Evolutionary conservation across 1,140 invertebrate genomes (phyloP).

Genomic region (Lordiphosa stackelbergi): DNA sequence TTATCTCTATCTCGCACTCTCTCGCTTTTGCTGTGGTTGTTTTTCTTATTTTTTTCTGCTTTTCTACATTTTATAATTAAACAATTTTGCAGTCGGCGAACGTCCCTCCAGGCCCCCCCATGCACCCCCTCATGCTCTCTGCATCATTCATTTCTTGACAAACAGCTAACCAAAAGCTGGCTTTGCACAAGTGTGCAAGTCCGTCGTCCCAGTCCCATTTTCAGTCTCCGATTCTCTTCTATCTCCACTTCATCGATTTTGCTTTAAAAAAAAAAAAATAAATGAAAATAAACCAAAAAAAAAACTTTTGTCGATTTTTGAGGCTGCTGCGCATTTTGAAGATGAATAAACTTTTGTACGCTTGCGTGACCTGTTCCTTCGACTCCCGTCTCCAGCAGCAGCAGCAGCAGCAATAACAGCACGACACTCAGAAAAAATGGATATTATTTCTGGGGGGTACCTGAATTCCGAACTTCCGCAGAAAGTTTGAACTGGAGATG

Average conservation of each 20-base stretch:
- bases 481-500: too few relatives aligned
- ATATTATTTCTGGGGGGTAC: too few relatives aligned
- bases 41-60: slow-evolving; percentile 28
- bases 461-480: too few relatives aligned
- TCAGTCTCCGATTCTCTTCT: slow-evolving; percentile 17
- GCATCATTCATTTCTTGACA: slow-evolving; percentile 35
- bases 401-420: slow-evolving; percentile 13
- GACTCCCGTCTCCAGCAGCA: slow-evolving; percentile 24
- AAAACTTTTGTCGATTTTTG: slow-evolving; percentile 45
- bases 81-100: slow-evolving; percentile 54
- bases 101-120: slow-evolving; percentile 4
- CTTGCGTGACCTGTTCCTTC: slow-evolving; percentile 64
- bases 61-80: slow-evolving; percentile 75
- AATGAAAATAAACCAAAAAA: too few relatives aligned
- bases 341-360: slow-evolving; percentile 71
- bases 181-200: slow-evolving; percentile 58
- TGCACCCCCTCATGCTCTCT: slow-evolving; percentile 1
- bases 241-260: slow-evolving; percentile 52
- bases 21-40: slow-evolving; percentile 14
- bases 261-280: slow-evolving; percentile 29
- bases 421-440: too few relatives aligned
- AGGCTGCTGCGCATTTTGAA: slow-evolving; percentile 62
- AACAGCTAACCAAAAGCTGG: slow-evolving; percentile 39
- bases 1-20: slow-evolving; percentile 54
- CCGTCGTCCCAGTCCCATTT: slow-evolving; percentile 2